phyloP scores from a whole-genome alignment of 2,113 vertebrate genomes.

The Callopanchax toddi region DNA sequence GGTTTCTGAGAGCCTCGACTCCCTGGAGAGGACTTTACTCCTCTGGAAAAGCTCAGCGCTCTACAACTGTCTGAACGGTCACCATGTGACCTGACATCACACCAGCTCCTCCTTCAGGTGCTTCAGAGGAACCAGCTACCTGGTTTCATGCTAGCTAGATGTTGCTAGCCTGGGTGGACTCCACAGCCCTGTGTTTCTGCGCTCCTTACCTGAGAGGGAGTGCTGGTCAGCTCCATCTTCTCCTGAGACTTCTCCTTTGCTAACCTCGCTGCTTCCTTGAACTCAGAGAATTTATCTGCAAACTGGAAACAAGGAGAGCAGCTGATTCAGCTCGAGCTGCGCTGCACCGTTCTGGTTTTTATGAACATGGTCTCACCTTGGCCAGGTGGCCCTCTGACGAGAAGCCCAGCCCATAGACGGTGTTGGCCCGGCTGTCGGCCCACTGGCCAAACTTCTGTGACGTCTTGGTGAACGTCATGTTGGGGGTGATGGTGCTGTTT shows the following conservation, averaged over 20 bases:
- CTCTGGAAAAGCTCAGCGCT: no score
- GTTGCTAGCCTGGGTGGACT: no score
- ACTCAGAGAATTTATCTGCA: conserved; percentile 97
- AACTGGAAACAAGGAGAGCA: conserved; percentile 79
- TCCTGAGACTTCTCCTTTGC: conserved; percentile 98
- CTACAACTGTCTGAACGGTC: no score
- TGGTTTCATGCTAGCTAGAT: no score
- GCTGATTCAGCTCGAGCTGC: neutral
- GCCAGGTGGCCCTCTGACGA: conserved; percentile 95
- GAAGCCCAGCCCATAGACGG: conserved; percentile 98
- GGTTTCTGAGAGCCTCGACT: no score
- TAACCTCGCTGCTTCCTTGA: conserved; percentile 94
- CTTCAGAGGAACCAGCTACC: no score
- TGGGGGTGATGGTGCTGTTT: conserved; percentile 99
- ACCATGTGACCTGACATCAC: no score
- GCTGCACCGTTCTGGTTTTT: no score
- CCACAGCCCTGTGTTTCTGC: neutral
- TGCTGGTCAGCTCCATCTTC: conserved; percentile 96
- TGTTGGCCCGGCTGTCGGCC: conserved; percentile 98
- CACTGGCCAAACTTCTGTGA: conserved; percentile 99
- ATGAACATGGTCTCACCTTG: conserved; percentile 83
- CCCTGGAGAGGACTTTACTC: no score
- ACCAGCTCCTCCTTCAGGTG: no score
- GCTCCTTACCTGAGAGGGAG: conserved; percentile 92
- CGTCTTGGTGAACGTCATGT: conserved; percentile 99